Evolutionary conservation across 2,797 vertebrate genomes (phyloP), one percentile per base, ranked within the genome.

Genomic region (Bovichtus variegatus): DNA sequence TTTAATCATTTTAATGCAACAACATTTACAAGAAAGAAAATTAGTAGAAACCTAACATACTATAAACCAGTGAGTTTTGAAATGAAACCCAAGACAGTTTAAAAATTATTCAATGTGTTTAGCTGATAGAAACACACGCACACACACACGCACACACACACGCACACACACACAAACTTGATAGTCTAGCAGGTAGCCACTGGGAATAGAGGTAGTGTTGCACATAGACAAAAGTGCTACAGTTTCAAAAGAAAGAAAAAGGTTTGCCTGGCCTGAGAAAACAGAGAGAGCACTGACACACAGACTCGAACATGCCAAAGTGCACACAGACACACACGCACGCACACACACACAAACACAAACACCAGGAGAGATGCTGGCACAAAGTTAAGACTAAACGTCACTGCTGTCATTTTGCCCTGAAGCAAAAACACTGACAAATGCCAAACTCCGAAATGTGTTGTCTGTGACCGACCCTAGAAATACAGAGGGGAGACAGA

Each of bases 351-450:
- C 31, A 34, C 23, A 43, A 29, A 62, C 13, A 41, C 59, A 59
- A 16, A 59, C 40, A 44, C 64, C 65, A 61, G 49, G 19, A 53
- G 53, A 61, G 10, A 18, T 12, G 15, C 23, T 80, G 67, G 59
- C 73, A 78, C 49, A 58, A 36, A 66, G 29, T 50, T 54, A 9
- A 67, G 41, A 19, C n/a, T 53, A 29, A 79, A 59, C 19, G 15
- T 77, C 63, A 51, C 71, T 67, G 66, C 46, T 80, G 79, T 29
- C 51, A 72, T 70, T 75, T 76, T 68, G 4, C 29, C 81, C 66
- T 59, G 50, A 71, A 65, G 83, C 80, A 40, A 67, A 71, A 81
- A 81, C 41, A 80, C n/a, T 46, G 55, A 53, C 10, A 54, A 69
- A 50, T 1, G 4, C 19, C 77, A 83, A 46, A 71, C 10, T 36